Conservation (phyloP, 2,888 invertebrate genomes). For the Amblyjoppa proteus region DNA sequence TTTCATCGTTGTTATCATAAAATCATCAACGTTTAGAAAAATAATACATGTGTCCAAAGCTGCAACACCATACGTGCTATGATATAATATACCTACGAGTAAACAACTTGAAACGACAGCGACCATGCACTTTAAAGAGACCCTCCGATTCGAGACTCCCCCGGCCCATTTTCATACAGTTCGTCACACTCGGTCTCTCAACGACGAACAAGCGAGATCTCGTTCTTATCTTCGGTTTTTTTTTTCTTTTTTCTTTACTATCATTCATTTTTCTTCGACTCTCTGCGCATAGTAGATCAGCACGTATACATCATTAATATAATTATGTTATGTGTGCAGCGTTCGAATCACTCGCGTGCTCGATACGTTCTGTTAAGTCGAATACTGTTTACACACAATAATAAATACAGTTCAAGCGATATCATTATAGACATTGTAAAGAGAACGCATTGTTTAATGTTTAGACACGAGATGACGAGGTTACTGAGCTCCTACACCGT, state of each 20-base stretch:
- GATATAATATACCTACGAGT: slow-evolving; percentile 10
- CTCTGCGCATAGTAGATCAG: not conserved
- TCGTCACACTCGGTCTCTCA: slow-evolving; percentile 39
- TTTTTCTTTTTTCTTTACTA: not conserved
- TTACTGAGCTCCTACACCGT: slow-evolving; percentile 28
- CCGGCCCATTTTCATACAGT: slow-evolving; percentile 41
- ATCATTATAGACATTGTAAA: slow-evolving; percentile 4
- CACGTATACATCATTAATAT: not conserved
- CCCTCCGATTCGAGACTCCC: slow-evolving; percentile 26
- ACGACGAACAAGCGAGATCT: slow-evolving; percentile 28
- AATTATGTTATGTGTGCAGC: not conserved
- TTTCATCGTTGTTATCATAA: not conserved
- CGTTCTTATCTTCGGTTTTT: not conserved
- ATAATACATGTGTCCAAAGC: not conserved
- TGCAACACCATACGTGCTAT: not conserved
- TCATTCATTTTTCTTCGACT: slow-evolving; percentile 8
- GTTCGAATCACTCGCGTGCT: slow-evolving; percentile 32
- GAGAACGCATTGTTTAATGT: slow-evolving; percentile 32
- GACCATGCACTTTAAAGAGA: slow-evolving; percentile 45
- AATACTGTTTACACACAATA: not conserved
- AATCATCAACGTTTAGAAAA: not conserved
- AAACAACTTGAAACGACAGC: slow-evolving; percentile 28
- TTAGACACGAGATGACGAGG: slow-evolving; percentile 32
- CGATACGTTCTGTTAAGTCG: slow-evolving; percentile 52
- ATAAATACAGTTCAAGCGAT: slow-evolving; percentile 11